These are phyloP conservation scores for Hiodon tergisus DNA, from an alignment of 2,113 vertebrate species.

Conservation along the genomic window DNA sequence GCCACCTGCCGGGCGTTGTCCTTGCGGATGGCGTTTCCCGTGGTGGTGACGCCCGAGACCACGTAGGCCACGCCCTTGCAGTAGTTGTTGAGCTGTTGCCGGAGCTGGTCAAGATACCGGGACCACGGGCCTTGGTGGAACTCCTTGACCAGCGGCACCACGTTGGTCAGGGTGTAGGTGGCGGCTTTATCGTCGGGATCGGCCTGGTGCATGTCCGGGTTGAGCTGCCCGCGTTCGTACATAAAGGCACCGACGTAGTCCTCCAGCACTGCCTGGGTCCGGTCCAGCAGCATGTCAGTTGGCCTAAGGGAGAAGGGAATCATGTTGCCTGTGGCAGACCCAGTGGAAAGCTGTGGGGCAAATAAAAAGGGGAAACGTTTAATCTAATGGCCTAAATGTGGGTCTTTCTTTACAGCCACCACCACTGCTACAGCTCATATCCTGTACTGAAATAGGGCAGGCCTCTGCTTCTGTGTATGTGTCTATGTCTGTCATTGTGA, in stretches of 20 bases:
- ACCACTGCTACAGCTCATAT: not conserved
- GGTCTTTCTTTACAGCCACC: not conserved
- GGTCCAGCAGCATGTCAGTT: constrained; percentile 53
- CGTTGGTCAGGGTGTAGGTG: constrained; percentile 59
- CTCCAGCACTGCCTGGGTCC: constrained; percentile 58
- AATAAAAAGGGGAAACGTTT: not conserved
- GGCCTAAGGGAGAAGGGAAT: constrained; percentile 53
- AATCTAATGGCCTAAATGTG: not conserved
- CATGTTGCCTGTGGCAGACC: constrained; percentile 31
- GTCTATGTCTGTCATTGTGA: not conserved
- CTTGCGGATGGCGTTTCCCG: constrained; percentile 53
- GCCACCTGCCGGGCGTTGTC: constrained; percentile 52
- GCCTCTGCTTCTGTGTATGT: not conserved
- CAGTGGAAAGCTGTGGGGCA: not conserved
- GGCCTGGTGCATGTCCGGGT: constrained; percentile 56
- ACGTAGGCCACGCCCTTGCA: constrained; percentile 52
- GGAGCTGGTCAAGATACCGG: constrained; percentile 52
- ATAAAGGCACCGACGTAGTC: constrained; percentile 55
- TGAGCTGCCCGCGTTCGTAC: constrained; percentile 57
- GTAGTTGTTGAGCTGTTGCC: constrained; percentile 60
- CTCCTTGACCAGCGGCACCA: constrained; percentile 56
- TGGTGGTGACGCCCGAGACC: constrained; percentile 52
- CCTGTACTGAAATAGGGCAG: not conserved
- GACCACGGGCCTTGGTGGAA: constrained; percentile 64
- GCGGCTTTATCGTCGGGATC: constrained; percentile 57